Evolutionary conservation across 1,140 invertebrate genomes (phyloP), one percentile per base, ranked within the genome.

Genomic region (Oedothorax gibbosus): DNA sequence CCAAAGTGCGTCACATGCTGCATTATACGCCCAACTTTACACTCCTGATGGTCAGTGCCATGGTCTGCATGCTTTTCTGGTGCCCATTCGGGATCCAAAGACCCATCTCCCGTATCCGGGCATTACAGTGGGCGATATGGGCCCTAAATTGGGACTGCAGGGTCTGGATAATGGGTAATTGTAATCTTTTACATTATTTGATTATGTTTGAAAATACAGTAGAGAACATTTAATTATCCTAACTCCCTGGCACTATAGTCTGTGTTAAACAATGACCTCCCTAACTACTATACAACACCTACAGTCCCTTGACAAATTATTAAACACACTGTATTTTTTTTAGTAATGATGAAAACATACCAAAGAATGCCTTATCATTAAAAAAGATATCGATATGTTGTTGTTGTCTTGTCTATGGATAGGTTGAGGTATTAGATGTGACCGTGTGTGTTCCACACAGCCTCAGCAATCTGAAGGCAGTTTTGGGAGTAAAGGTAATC

Each of bases 21-120:
- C 97, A 72, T 92, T 97, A 7, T 98, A 96, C 91, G 97, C 97
- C 5, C 96, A 98, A 90, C 91, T 99, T 54, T 93, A 94, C 88
- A 95, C 95, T 6, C 92, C 93, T 0, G 95, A 98, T 90, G 93
- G 93, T 0, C 88, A 91, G n/a, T 94, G 94, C 88, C 95, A 97
- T 88, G 97, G 98, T 6, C 90, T 98, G 0, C 96, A 98, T 90
- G 92, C 93, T 5, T 98, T 98, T 88, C 88, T 97, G 3, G 94
- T 96, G 35, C 96, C 95, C 14, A 92, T 98, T 68, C 90, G 97
- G 53, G 93, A 97, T 91, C 93, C 93, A 0, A 91, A 92, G 79
- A 97, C 95, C 0, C 89, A 96, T 85, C 69, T 93, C 21, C 92
- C 95, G 0, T 94, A 93, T 88, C 93, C 95, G 3, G 95, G 95